Evolutionary conservation across 2,888 invertebrate species (phyloP), one percentile per base, ranked within the genome.

Genomic region (Odontocolon sp.): DNA sequence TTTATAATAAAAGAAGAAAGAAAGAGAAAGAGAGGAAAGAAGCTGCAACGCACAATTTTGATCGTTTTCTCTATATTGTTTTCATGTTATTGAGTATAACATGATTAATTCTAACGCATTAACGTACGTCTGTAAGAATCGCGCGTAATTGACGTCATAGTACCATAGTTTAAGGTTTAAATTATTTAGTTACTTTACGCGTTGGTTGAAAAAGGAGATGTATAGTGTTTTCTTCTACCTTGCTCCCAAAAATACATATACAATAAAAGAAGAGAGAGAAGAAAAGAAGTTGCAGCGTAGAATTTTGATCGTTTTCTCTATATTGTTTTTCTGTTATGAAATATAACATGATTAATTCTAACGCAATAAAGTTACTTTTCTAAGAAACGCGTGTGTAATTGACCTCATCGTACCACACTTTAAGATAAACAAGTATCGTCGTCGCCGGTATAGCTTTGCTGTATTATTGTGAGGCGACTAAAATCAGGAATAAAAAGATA

Each of bases 311-410:
- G n/a, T n/a, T n/a, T n/a, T n/a, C n/a, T n/a, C n/a, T n/a, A n/a
- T n/a, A n/a, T n/a, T n/a, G n/a, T n/a, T n/a, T n/a, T n/a, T n/a
- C n/a, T n/a, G n/a, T n/a, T n/a, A n/a, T n/a, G n/a, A n/a, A n/a
- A n/a, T n/a, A n/a, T 50, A 36, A 18, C 21, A 8, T 26, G 38
- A 33, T 50, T 38, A 11, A 36, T 18, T 50, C 2, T 23, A 64
- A 23, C 50, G 38, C 64, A 52, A 64, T 38, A 21, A 52, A 26
- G 23, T 18, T 36, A 50, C 11, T 64, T 50, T 64, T 23, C 23
- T 14, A 2, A 23, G 11, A 47, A 47, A 21, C 40, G 28, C 50
- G 28, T 21, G 14, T 16, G 26, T 16, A 16, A 64, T 50, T 50
- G 64, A 64, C 64, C 26, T 50, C 28, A 36, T 38, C 38, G 18